Evolutionary conservation across 1,140 invertebrate genomes (phyloP).

Genomic region (Scaptomyza hsui): DNA sequence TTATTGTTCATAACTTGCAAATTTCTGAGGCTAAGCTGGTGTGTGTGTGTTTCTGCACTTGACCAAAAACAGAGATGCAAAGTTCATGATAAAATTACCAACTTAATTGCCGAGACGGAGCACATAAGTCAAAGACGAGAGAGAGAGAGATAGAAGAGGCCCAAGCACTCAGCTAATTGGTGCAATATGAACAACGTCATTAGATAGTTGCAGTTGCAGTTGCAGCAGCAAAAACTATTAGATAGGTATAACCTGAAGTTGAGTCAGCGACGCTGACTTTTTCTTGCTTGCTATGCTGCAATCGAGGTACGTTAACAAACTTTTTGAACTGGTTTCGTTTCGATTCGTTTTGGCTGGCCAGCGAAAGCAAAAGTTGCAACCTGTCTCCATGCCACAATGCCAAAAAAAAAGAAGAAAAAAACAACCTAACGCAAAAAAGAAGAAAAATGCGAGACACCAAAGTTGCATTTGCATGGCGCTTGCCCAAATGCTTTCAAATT

Average conservation of each 20-base stretch:
- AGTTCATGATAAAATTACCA: conserved; percentile 81
- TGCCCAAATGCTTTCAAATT: conserved; percentile 79
- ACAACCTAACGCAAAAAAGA: background rate
- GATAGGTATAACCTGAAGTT: conserved; percentile 28
- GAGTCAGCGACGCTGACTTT: conserved; percentile 27
- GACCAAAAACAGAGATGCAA: conserved; percentile 61
- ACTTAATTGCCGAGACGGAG: conserved; percentile 67
- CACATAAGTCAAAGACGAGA: conserved; percentile 48
- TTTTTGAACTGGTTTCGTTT: conserved; percentile 66
- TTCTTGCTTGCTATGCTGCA: conserved; percentile 57
- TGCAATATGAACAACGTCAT: conserved; percentile 45
- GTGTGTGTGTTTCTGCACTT: conserved; percentile 36
- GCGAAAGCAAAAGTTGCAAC: conserved; percentile 77
- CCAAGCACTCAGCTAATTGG: conserved; percentile 52
- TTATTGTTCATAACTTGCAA: conserved; percentile 68
- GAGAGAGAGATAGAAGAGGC: conserved; percentile 4
- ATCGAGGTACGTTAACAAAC: conserved; percentile 64
- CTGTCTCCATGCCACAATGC: conserved; percentile 53
- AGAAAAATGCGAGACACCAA: conserved; percentile 30
- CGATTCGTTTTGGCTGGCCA: conserved; percentile 26
- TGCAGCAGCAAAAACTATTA: conserved; percentile 16
- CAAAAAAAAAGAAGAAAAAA: conserved; percentile 25
- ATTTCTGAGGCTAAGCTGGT: conserved; percentile 57
- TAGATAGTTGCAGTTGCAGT: conserved; percentile 18
- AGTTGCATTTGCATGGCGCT: conserved; percentile 60